phyloP scores from a whole-genome alignment of 2,113 vertebrate genomes.

The Alligator mississippiensis region DNA sequence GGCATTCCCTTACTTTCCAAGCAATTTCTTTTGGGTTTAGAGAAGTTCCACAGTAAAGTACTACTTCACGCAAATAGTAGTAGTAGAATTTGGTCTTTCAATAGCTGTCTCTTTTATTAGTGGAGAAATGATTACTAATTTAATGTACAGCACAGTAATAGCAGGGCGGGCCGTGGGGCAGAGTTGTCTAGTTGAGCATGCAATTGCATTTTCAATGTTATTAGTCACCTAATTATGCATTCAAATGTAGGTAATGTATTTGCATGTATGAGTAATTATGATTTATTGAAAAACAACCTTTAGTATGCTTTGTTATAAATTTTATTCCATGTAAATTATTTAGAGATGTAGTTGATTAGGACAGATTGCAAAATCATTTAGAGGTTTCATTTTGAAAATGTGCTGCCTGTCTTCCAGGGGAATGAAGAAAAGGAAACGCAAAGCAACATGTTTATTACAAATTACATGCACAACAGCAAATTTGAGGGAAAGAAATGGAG shows the following conservation, averaged over 20 bases:
- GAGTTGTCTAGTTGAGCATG: background rate
- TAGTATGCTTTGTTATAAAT: background rate
- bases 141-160: background rate
- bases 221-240: slow-evolving; percentile 20
- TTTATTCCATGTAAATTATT: background rate
- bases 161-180: background rate
- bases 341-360: background rate
- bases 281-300: background rate
- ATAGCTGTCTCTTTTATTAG: background rate
- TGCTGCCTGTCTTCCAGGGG: background rate
- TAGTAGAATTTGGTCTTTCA: background rate
- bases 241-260: slow-evolving; percentile 6
- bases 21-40: too few relatives aligned
- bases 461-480: background rate
- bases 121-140: background rate
- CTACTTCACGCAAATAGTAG: background rate
- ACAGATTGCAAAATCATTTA: background rate
- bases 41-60: background rate
- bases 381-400: background rate
- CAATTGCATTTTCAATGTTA: slow-evolving; percentile 12
- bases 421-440: background rate
- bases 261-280: background rate
- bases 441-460: background rate
- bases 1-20: too few relatives aligned
- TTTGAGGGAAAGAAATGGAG: background rate